phyloP scores from a whole-genome alignment of 2,888 invertebrate species.

The Sarcophaga variegata region DNA sequence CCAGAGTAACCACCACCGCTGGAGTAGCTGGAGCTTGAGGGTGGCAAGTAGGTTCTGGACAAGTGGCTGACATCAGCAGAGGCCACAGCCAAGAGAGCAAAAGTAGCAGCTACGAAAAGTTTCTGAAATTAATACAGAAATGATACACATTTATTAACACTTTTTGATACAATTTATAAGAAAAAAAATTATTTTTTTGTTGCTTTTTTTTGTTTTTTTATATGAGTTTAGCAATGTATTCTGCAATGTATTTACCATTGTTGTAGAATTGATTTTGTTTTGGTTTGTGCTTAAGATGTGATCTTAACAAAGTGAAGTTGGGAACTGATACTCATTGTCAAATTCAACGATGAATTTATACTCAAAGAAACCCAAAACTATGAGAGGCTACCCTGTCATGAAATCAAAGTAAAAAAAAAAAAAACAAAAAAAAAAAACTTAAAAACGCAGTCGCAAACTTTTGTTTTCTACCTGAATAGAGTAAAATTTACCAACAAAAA shows the following conservation, averaged over 20 bases:
- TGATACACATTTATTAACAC: constrained; percentile 24
- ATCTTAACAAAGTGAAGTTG: constrained; percentile 77
- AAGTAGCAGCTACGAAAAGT: constrained; percentile 75
- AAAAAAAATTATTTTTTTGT: not conserved
- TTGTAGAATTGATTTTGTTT: constrained; percentile 64
- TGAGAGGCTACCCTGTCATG: constrained; percentile 37
- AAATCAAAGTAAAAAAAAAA: constrained; percentile 8
- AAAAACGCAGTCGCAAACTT: constrained; percentile 39
- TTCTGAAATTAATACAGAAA: constrained; percentile 74
- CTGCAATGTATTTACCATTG: constrained; percentile 76
- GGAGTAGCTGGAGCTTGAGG: constrained; percentile 65
- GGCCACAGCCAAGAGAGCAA: constrained; percentile 77
- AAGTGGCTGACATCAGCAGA: constrained; percentile 80
- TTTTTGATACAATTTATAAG: constrained; percentile 16
- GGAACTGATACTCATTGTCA: constrained; percentile 80
- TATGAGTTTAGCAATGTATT: constrained; percentile 1
- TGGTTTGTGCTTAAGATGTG: constrained; percentile 72
- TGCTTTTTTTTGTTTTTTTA: constrained; percentile 37
- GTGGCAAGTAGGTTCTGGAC: constrained; percentile 76
- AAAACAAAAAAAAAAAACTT: constrained; percentile 32
- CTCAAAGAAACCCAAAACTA: constrained; percentile 71
- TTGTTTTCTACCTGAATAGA: not conserved
- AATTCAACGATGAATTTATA: constrained; percentile 78
- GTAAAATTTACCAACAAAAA: not conserved
- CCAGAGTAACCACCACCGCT: constrained; percentile 13